Evolutionary conservation across 2,113 vertebrate species (phyloP), one percentile per base, ranked within the genome.

Genomic region (Periophthalmus modestus): DNA sequence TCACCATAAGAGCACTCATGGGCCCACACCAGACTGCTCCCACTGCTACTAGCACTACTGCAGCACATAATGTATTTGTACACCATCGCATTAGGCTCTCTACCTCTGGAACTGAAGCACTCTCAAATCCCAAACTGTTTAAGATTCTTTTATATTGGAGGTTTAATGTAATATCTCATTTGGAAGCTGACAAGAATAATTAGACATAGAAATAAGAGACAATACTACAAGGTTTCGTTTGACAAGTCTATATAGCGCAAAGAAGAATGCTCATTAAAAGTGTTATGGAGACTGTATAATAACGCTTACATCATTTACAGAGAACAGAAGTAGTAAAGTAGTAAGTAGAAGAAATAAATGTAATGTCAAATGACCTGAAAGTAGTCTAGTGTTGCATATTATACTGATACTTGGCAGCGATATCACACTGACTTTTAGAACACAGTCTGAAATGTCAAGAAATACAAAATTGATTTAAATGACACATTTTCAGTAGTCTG

Each of bases 41-140:
- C 81, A 75, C 68, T 71, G 62, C 72, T n/a, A 55, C 73, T 46
- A 78, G 55, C 66, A 66, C 34, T 68, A 59, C 75, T 77, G 80
- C 79, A 82, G 65, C 70, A 69, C 54, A 82, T 85, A 84, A 87
- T 87, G 77, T 39, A 69, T 85, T 88, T 81, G 73, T 80, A 65
- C 54, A 50, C 71, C 74, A 74, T 67, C 66, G 72, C 73, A 79
- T 72, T 72, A 78, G 84, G 73, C 73, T 84, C 75, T 74, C 67
- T 61, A 24, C 7, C 47, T 77, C 79, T 57, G 50, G 57, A 74
- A 14, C 34, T 3, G 28, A 73, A 84, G 79, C 23, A 81, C 58
- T 58, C 68, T 69, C 78, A 77, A 28, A 80, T 63, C 55, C 36
- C 59, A 43, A 55, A 43, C 39, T 10, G 39, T 43, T 43, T 43